Evolutionary conservation across 1,140 invertebrate species (phyloP).

Genomic region (Drosophila burlai): DNA sequence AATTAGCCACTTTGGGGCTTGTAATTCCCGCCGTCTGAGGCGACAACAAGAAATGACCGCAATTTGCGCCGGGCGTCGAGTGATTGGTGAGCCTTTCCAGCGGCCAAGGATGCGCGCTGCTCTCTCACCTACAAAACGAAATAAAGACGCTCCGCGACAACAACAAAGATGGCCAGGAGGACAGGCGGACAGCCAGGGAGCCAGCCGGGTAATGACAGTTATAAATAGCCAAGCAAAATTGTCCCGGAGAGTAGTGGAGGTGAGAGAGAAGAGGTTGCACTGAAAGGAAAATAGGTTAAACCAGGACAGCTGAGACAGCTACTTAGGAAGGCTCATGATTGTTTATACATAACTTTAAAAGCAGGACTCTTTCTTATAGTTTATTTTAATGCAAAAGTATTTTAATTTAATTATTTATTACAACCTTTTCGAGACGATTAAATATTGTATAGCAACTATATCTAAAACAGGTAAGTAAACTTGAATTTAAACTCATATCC

Average conservation of each 20-base stretch:
- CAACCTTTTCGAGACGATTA: too few species aligned
- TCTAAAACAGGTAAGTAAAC: background rate
- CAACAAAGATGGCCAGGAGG: slow-evolving; percentile 10
- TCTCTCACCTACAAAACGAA: slow-evolving; percentile 56
- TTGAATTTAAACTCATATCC: background rate
- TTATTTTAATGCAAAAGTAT: background rate
- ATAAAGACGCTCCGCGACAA: slow-evolving; percentile 62
- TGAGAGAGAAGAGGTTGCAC: slow-evolving; percentile 14
- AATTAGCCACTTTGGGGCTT: slow-evolving; percentile 77
- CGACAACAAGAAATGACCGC: slow-evolving; percentile 83
- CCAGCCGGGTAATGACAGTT: slow-evolving; percentile 67
- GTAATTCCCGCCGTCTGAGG: slow-evolving; percentile 61
- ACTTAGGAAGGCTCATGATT: fast-evolving
- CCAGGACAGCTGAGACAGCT: background rate
- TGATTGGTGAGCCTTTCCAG: slow-evolving; percentile 65
- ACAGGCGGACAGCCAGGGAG: slow-evolving; percentile 1
- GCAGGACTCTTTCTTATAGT: background rate
- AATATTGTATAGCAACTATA: too few species aligned
- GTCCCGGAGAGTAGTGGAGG: slow-evolving; percentile 34
- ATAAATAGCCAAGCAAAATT: slow-evolving; percentile 82
- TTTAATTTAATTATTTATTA: background rate
- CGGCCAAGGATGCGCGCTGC: slow-evolving; percentile 43
- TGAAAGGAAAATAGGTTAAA: background rate
- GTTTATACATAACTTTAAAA: background rate
- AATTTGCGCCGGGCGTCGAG: slow-evolving; percentile 74